Base-by-base conservation (phyloP, 2,888 invertebrate species). In the Eumacrocentrus americanus region DNA sequence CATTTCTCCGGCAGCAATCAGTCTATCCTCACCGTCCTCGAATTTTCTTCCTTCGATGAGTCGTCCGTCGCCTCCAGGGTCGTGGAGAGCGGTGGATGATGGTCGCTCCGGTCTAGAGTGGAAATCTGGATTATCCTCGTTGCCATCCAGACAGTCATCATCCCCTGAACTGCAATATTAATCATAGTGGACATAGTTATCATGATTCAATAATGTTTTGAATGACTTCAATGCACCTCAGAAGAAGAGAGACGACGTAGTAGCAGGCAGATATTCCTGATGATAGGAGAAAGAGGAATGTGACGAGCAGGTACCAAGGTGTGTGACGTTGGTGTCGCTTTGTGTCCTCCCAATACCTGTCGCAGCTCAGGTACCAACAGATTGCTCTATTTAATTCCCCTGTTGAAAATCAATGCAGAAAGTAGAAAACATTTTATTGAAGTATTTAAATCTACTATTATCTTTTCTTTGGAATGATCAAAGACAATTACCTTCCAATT, bases 351-450 rank as follows among this genome's bases (percentile, higher is more conserved):
- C 94, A 95, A 81, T 94, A 95, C 64, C 91, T 88, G 78, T 94
- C 94, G 77, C 95, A 95, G 67, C 93, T 93, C 74, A 95, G 83
- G 82, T 94, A 95, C 90, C 94, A 94, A 81, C 95, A 95, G 42
- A 95, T 90, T 2, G 91, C 91, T 73, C 91, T 88, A 80, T 94
- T 92, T 82, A 95, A 86, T 80, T 94, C 93, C 77, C 92, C 94
- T 94, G 81, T 12, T 4, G 14, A 56, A 50, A 6, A 18, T n/a
- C 3, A 38, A 61, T 48, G 11, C 38, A 11, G 14, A 3, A 40
- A 60, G 11, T 23, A 18, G 25, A 38, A 50, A 37, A 6, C n/a
- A n/a, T n/a, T n/a, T n/a, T n/a, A n/a, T n/a, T n/a, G n/a, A n/a
- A n/a, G n/a, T n/a, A n/a, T n/a, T n/a, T n/a, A n/a, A n/a, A n/a